A percentile compares a stretch with the other conserved stretches of the same genome.
phyloP scores from a whole-genome alignment of 2,797 vertebrate genomes.

The Molossus alvarezi region DNA sequence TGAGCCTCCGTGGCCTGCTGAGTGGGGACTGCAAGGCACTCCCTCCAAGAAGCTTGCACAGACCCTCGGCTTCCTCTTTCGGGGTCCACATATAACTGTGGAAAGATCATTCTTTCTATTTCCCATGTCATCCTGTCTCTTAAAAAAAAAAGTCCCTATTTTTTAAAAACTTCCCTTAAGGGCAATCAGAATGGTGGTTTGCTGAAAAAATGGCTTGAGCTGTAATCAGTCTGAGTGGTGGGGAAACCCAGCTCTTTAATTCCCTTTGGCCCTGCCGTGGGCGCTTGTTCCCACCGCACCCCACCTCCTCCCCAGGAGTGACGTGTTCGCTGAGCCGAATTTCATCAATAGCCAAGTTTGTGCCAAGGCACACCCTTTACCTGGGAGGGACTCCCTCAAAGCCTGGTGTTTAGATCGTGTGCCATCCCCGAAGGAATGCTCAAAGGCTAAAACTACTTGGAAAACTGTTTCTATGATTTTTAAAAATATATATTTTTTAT shows the following conservation, averaged over 20 bases:
- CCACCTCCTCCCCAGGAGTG: neutral
- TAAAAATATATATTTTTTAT: too few species aligned
- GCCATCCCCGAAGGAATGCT: neutral
- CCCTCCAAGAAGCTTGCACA: neutral
- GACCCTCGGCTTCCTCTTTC: neutral
- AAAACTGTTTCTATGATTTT: neutral
- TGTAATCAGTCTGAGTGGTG: neutral
- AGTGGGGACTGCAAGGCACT: fast-evolving
- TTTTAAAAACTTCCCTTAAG: neutral
- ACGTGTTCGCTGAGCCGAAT: neutral
- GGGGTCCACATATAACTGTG: neutral
- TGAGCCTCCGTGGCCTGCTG: neutral
- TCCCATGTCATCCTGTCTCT: conserved; percentile 9
- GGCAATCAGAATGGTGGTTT: neutral
- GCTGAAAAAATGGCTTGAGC: neutral
- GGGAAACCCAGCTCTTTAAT: neutral
- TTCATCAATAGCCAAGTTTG: neutral
- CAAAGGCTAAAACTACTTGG: neutral
- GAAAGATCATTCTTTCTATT: neutral
- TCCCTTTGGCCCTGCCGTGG: neutral
- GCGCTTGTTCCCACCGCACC: neutral
- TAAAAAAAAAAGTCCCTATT: neutral
- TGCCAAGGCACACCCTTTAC: conserved; percentile 23
- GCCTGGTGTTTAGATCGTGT: neutral
- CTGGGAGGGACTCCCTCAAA: neutral